A percentile compares a stretch with the other conserved stretches of the same genome.
These are phyloP conservation scores for Todiramphus saurophagus DNA, from an alignment of 2,113 vertebrate species.

Conservation along the genomic window DNA sequence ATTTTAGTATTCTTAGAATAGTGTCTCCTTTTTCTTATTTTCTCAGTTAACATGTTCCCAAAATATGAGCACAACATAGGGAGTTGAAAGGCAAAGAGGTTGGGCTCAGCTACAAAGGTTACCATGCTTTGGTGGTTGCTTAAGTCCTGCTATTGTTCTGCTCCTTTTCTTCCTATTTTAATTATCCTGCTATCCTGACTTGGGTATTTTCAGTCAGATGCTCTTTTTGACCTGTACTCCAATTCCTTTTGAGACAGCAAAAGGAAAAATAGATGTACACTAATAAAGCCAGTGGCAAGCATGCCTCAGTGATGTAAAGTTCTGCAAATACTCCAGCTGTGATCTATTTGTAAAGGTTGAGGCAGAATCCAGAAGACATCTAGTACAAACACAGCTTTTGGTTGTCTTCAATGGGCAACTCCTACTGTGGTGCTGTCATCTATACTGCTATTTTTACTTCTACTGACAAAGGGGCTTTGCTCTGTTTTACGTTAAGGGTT, in stretches of 20 bases:
- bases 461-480: neutral
- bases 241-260: slow-evolving; percentile 5
- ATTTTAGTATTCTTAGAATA: neutral
- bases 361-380: neutral
- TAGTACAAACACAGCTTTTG: neutral
- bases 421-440: neutral
- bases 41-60: neutral
- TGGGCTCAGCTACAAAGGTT: neutral
- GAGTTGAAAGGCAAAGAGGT: slow-evolving; percentile 16
- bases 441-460: neutral
- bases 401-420: neutral
- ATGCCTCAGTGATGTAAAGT: neutral
- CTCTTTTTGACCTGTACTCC: slow-evolving; percentile 21
- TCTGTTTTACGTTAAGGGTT: neutral
- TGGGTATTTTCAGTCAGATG: slow-evolving; percentile 22
- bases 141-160: neutral
- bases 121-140: neutral
- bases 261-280: neutral
- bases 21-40: neutral
- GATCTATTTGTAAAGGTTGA: slow-evolving; percentile 11
- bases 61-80: neutral
- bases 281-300: neutral
- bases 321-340: slow-evolving; percentile 32
- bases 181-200: neutral
- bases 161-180: neutral